Conservation (phyloP, 2,113 vertebrate genomes). For the Caretta caretta region DNA sequence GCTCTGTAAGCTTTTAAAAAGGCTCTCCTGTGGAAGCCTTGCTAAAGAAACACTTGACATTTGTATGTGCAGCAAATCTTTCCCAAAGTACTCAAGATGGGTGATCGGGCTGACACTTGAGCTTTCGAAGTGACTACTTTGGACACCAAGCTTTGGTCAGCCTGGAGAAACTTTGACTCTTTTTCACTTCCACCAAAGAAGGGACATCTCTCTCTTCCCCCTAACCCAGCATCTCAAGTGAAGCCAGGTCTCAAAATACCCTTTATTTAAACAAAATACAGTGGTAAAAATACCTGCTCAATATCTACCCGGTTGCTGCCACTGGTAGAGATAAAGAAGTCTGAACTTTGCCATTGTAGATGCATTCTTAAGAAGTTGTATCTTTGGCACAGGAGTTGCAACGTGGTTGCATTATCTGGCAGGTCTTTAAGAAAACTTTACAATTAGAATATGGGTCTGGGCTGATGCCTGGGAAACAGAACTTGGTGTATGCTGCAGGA, state of each 20-base stretch:
- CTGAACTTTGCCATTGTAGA: background rate
- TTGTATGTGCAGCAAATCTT: background rate
- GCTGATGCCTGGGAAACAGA: background rate
- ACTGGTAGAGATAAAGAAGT: background rate
- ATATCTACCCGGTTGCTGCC: background rate
- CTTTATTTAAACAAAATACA: background rate
- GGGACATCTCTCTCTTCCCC: background rate
- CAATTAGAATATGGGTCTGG: background rate
- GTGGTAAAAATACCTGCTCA: background rate
- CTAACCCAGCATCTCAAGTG: background rate
- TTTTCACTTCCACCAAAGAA: background rate
- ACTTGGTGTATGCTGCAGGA: background rate
- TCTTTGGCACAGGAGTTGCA: background rate
- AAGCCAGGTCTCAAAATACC: constrained; percentile 4
- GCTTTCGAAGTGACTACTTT: background rate
- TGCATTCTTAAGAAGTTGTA: background rate
- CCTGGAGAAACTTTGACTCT: background rate
- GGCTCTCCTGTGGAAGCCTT: background rate
- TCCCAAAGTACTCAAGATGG: background rate
- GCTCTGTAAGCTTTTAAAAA: background rate
- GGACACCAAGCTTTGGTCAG: background rate
- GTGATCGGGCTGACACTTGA: background rate
- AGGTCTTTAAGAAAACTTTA: background rate
- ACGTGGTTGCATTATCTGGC: background rate
- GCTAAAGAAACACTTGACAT: constrained; percentile 25